phyloP scores from a whole-genome alignment of 23 tunicate genomes.

The Botrylloides violaceus region DNA sequence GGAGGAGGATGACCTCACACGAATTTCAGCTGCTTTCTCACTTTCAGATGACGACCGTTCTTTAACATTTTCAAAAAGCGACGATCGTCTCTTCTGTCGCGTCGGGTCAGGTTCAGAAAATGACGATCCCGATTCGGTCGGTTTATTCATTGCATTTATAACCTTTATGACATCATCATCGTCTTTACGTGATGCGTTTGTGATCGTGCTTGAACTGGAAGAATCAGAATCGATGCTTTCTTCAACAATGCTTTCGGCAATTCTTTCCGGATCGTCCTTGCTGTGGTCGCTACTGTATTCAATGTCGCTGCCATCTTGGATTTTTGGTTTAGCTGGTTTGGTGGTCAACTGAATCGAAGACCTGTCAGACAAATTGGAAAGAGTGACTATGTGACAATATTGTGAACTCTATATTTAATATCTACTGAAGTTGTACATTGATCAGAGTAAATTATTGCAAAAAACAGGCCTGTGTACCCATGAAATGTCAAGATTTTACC shows the following conservation, averaged over 20 bases:
- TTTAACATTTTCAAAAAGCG: background rate
- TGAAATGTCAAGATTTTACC: too few species aligned
- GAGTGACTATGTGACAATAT: background rate
- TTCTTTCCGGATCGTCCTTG: slow-evolving; percentile 1
- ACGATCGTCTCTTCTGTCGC: background rate
- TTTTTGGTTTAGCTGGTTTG: background rate
- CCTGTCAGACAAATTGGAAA: background rate
- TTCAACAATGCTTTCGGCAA: slow-evolving; percentile 7
- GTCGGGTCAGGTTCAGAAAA: background rate
- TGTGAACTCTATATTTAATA: too few species aligned
- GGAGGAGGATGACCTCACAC: background rate
- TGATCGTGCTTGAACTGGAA: background rate
- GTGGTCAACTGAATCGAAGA: background rate
- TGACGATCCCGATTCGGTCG: background rate
- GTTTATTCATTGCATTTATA: background rate
- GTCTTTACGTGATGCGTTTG: background rate
- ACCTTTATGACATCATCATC: slow-evolving; percentile 1
- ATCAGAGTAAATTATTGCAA: too few species aligned
- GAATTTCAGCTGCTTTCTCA: background rate
- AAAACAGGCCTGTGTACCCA: too few species aligned
- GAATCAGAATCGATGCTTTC: slow-evolving; percentile 8
- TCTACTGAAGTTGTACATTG: too few species aligned
- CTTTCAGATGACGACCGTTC: background rate
- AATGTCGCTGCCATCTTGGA: slow-evolving; percentile 19
- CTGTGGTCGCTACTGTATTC: slow-evolving; percentile 79